Evolutionary conservation across 2,888 invertebrate species (phyloP).

Genomic region (Drosophila helvetica): DNA sequence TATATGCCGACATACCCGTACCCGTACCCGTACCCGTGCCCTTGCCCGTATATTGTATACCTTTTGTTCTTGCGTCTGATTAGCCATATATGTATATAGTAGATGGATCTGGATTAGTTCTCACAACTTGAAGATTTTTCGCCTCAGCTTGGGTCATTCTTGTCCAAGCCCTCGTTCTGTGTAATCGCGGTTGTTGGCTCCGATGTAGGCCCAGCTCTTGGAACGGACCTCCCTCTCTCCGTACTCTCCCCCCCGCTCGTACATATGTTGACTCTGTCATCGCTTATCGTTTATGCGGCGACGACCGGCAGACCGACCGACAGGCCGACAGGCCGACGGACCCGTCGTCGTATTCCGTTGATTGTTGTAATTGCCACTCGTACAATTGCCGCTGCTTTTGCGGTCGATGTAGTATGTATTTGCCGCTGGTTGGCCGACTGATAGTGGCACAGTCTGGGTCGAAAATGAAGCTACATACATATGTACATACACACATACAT

Average conservation of each 20-base stretch:
- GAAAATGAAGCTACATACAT: no score
- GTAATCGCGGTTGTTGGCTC: conserved; percentile 65
- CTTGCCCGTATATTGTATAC: no score
- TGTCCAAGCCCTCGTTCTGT: conserved; percentile 39
- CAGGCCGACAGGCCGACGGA: no score
- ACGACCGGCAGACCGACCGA: neutral
- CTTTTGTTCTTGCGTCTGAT: neutral
- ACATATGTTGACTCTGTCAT: conserved; percentile 5
- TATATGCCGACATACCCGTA: neutral
- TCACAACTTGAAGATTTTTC: neutral
- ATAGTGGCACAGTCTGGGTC: conserved; percentile 4
- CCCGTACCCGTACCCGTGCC: no score
- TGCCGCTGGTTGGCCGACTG: conserved; percentile 44
- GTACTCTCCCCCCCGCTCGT: neutral
- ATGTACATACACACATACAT: no score
- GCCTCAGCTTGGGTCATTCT: conserved; percentile 28
- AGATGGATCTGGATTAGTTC: conserved; percentile 25
- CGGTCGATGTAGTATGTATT: no score
- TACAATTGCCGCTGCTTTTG: conserved; percentile 44
- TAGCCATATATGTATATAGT: neutral
- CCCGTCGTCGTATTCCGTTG: conserved; percentile 39
- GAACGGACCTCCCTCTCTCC: conserved; percentile 3
- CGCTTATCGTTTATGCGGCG: conserved; percentile 6
- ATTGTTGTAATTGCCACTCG: conserved; percentile 64
- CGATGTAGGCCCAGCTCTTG: conserved; percentile 53